phyloP scores from a whole-genome alignment of 1,140 invertebrate species.

The Eubasilissa regina region DNA sequence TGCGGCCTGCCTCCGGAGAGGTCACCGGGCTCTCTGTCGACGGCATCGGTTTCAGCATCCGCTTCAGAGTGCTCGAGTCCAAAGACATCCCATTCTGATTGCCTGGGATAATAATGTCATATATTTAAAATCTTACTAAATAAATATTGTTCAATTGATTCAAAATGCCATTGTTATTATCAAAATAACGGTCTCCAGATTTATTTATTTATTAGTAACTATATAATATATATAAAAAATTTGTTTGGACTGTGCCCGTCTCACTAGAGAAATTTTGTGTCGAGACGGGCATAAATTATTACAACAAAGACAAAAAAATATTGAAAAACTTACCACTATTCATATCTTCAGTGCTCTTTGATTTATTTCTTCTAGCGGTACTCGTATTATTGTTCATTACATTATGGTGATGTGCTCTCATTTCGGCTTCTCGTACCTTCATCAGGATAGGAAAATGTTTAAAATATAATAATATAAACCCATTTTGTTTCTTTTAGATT shows the following conservation, averaged over 20 bases:
- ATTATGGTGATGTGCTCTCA: conserved; percentile 76
- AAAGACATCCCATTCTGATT: conserved; percentile 68
- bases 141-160: background rate
- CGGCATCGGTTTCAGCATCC: conserved; percentile 94
- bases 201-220: too few species aligned
- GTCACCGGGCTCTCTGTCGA: conserved; percentile 89
- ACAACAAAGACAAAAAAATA: too few species aligned
- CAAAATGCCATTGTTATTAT: too few species aligned
- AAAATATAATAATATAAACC: too few species aligned
- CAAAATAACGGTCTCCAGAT: too few species aligned
- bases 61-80: conserved; percentile 91
- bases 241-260: too few species aligned
- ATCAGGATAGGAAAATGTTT: background rate
- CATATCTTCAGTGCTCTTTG: conserved; percentile 93
- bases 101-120: conserved; percentile 41
- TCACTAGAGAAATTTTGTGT: too few species aligned
- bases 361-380: conserved; percentile 79
- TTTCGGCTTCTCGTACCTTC: conserved; percentile 75
- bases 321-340: conserved; percentile 74
- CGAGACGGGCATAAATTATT: too few species aligned
- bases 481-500: background rate
- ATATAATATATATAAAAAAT: too few species aligned
- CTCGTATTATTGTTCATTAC: conserved; percentile 81
- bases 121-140: too few species aligned
- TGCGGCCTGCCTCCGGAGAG: conserved; percentile 88